Base-by-base conservation (phyloP, 2,113 vertebrate genomes). In the Austrofundulus limnaeus region DNA sequence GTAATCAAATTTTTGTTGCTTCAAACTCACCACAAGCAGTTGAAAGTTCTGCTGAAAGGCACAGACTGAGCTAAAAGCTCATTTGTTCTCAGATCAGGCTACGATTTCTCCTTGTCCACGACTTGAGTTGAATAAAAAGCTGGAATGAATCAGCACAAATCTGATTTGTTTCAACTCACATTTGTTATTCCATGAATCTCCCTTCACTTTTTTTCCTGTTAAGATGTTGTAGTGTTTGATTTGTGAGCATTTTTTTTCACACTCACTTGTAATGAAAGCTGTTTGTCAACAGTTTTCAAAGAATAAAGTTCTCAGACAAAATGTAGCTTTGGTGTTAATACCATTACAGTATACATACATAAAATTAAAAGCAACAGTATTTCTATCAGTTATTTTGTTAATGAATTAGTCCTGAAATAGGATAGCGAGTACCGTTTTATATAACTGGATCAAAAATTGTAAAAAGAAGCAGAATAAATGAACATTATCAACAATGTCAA, bases 141-240 rank as follows among this genome's bases (percentile, higher is more conserved):
- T 10, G 5, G 13, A 21, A 48, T 48, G 12, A 48, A 23, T 48
- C 19, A 17, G 11, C 46, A 12, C 21, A 6, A 5, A 48, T 23
- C 19, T 66, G 60, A 68, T 61, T 49, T n/a, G 53, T 2, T 67
- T 61, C 0, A 37, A 66, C 50, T 61, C n/a, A n/a, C n/a, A n/a
- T 11, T 25, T 47, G 24, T 68, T 68, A 48, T 58, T 67, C 61
- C 24, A 24, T 17, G 13, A 16, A 11, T 25, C 62, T 25, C 31
- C 21, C 45, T 10, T n/a, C 20, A 12, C 37, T 34, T 25, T 54
- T 62, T 48, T 20, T 37, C 25, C n/a, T 15, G 14, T 10, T 14
- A 24, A 53, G 34, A 34, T 10, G 5, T 5, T 34, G 5, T 34
- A 8, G 31, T 10, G 1, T 10, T 34, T 34, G 10, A 8, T 2